Conservation (phyloP, 2,113 vertebrate species). For the Actenoides hombroni region DNA sequence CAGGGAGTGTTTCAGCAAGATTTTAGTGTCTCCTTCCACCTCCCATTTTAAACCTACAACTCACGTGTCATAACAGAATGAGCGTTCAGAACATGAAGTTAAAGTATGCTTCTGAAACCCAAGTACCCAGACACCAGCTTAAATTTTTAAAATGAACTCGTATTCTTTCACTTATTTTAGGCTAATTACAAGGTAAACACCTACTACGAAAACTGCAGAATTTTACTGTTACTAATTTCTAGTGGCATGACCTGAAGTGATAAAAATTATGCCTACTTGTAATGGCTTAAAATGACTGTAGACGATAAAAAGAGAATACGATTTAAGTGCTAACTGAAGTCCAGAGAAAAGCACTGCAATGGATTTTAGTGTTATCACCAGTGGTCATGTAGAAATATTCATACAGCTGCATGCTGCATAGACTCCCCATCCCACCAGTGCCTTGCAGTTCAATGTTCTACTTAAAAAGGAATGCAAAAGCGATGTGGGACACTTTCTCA, state of each 20-base stretch:
- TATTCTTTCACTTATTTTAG: neutral
- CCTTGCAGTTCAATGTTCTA: neutral
- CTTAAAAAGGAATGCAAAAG: neutral
- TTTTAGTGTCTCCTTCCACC: neutral
- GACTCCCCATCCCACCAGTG: neutral
- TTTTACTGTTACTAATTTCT: neutral
- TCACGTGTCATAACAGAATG: neutral
- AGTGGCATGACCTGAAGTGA: neutral
- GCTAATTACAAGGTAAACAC: neutral
- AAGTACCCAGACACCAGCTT: neutral
- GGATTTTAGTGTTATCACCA: neutral
- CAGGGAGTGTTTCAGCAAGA: no score
- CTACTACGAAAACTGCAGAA: neutral
- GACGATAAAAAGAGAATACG: neutral
- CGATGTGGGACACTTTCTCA: neutral
- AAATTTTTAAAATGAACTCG: neutral
- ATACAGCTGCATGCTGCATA: neutral
- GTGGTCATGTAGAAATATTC: neutral
- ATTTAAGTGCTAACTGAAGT: neutral
- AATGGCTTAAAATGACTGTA: neutral
- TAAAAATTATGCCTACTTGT: neutral
- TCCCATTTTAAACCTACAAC: neutral
- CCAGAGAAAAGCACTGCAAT: neutral
- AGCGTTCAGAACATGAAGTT: neutral
- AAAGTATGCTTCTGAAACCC: neutral